phyloP scores from a whole-genome alignment of 2,797 vertebrate genomes.

The Myripristis murdjan region DNA sequence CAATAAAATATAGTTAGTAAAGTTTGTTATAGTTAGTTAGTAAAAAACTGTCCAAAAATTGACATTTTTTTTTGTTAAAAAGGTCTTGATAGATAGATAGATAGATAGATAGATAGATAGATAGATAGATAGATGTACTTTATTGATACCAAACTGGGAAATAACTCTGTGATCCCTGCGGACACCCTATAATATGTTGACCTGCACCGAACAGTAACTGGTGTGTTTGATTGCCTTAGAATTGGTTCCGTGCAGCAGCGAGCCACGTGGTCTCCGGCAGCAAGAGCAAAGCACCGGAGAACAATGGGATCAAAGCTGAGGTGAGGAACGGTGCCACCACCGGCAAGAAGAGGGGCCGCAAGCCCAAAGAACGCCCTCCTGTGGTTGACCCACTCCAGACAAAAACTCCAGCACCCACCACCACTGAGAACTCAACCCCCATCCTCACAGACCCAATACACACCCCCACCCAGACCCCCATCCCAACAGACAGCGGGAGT shows the following conservation, averaged over 20 bases:
- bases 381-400: conserved; percentile 63
- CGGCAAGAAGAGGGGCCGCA: conserved; percentile 93
- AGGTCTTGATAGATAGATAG: too few species aligned
- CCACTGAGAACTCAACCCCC: conserved; percentile 74
- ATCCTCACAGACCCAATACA: conserved; percentile 72
- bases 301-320: conserved; percentile 83
- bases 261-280: conserved; percentile 86
- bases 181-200: not conserved
- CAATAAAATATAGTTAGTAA: too few species aligned
- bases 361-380: conserved; percentile 90
- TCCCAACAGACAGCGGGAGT: conserved; percentile 74
- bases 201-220: conserved; percentile 3
- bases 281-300: conserved; percentile 84
- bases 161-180: too few species aligned
- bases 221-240: conserved; percentile 80
- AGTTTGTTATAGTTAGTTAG: too few species aligned
- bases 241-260: conserved; percentile 96
- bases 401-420: conserved; percentile 78
- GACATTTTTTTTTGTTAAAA: too few species aligned
- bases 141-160: too few species aligned
- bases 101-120: too few species aligned
- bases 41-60: too few species aligned
- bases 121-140: too few species aligned
- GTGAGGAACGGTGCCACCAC: conserved; percentile 84
- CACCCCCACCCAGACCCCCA: conserved; percentile 70